These are phyloP conservation scores for Buphagus erythrorhynchus DNA, from an alignment of 2,797 vertebrate genomes.

Conservation along the genomic window DNA sequence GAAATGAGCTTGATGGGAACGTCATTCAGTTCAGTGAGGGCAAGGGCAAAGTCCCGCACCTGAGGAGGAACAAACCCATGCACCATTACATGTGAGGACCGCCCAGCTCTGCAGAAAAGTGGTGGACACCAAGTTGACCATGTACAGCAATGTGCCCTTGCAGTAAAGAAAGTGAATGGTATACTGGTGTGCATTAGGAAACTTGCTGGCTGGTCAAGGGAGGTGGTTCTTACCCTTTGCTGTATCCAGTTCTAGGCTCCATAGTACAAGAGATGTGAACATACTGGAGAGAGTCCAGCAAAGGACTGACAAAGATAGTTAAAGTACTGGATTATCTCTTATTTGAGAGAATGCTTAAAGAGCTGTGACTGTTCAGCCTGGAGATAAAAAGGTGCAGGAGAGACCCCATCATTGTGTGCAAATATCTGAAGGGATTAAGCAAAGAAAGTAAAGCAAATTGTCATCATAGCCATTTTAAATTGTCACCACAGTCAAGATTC, in stretches of 20 bases:
- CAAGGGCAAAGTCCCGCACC: neutral
- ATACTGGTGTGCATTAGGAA: neutral
- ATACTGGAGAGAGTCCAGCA: neutral
- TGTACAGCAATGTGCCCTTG: neutral
- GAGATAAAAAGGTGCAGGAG: neutral
- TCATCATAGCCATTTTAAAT: neutral
- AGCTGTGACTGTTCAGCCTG: neutral
- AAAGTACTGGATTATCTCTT: neutral
- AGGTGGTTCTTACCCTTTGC: neutral
- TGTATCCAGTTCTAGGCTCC: neutral
- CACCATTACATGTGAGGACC: neutral
- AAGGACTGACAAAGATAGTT: neutral
- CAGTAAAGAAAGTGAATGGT: neutral
- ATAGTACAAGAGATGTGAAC: neutral
- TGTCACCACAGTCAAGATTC: neutral
- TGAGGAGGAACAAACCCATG: neutral
- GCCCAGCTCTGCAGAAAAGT: neutral
- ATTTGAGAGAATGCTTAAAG: neutral
- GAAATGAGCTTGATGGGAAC: neutral
- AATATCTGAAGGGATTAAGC: neutral
- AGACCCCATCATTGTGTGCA: neutral
- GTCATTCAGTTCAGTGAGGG: accelerated
- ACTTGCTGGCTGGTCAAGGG: too few species aligned
- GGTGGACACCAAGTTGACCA: neutral
- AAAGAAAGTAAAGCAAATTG: neutral